Base-by-base conservation (phyloP, 2,113 vertebrate species). In the Phalacrocorax carbo region DNA sequence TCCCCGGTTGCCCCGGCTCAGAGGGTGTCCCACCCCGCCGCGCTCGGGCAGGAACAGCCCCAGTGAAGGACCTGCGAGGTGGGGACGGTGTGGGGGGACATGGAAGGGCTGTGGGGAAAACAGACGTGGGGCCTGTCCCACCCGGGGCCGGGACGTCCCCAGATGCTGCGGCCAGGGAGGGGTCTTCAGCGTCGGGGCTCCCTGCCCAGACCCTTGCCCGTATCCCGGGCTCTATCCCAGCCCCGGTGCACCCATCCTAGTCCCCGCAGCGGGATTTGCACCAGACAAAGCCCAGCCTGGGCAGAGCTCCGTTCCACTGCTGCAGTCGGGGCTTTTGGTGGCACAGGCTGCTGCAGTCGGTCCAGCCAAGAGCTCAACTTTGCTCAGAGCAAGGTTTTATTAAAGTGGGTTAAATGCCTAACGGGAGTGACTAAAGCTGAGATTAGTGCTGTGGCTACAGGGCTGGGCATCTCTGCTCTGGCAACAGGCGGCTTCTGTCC, bases 271-370 rank as follows among this genome's bases (percentile, higher is more conserved):
- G 20, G 49, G 30, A 48, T 73, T 32, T 18, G 66, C 36, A 54
- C 82, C 17, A 7, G 13, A 25, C 79, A 49, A 26, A 72, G 57
- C 64, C 54, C 86, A 23, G 68, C 6, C 26, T 2, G 10, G 44
- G 57, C 82, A 78, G 13, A 34, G 36, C 68, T 78, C 5, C 1
- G 2, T n/a, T 15, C 30, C 25, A 2, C 29, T 27, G 40, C 51
- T 0, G 3, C 15, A 13, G 2, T 1, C 1, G 3, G 26, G 36
- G 34, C 20, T 52, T 5, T 26, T 3, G 8, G 52, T n/a, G 60
- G 46, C 57, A 23, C 80, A 6, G 38, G 32, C 77, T 34, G 71
- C 80, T 54, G 52, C 11, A 7, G 68, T 23, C 7, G 3, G 11
- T n/a, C 55, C 72, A 49, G 36, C 70, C 21, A 66, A 64, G 46